phyloP scores from a whole-genome alignment of 1,140 invertebrate species.

The Brachionus rubens region DNA sequence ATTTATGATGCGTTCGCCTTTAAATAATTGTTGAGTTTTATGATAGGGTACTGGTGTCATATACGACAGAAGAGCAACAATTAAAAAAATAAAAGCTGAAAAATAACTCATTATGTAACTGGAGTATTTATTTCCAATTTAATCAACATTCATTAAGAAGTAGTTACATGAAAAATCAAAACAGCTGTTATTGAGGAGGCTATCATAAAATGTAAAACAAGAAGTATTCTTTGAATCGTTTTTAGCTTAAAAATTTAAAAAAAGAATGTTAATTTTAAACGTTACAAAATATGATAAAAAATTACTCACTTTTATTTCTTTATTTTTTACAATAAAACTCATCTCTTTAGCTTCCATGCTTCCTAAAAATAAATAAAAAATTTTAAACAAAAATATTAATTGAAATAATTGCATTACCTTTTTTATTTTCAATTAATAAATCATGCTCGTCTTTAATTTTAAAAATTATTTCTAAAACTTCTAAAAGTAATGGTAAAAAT shows the following conservation, averaged over 20 bases:
- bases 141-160: too few species aligned
- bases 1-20: too few species aligned
- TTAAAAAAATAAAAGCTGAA: too few species aligned
- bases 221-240: background rate
- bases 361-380: too few species aligned
- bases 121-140: too few species aligned
- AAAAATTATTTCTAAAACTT: slow-evolving; percentile 19
- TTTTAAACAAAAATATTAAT: background rate
- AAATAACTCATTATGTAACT: too few species aligned
- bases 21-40: too few species aligned
- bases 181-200: background rate
- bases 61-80: too few species aligned
- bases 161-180: background rate
- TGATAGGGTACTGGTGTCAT: too few species aligned
- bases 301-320: too few species aligned
- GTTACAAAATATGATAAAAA: background rate
- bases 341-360: too few species aligned
- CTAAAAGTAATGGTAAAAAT: background rate
- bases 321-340: too few species aligned
- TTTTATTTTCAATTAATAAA: background rate
- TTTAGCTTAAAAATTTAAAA: background rate
- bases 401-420: background rate
- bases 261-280: background rate
- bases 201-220: background rate
- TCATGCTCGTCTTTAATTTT: slow-evolving; percentile 18